Conservation (phyloP, 1,140 invertebrate genomes). For the Trypoxylus dichotomus region DNA sequence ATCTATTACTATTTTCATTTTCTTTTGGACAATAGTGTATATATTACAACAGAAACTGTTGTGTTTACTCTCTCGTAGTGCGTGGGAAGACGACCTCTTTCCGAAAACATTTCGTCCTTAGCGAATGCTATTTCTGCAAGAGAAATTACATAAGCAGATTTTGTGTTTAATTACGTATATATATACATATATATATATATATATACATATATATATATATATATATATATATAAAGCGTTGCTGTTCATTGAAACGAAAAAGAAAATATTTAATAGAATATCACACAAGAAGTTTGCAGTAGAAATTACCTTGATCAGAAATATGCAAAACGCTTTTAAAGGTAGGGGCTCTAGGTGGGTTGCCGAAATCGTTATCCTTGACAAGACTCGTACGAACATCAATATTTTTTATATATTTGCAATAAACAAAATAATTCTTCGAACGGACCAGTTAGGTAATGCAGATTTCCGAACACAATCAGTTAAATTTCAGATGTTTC, state of each 20-base stretch:
- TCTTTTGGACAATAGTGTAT: not conserved
- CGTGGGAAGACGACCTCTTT: no score
- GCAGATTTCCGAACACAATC: no score
- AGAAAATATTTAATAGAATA: not conserved
- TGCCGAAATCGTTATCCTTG: conserved; percentile 11
- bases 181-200: no score
- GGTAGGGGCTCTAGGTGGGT: conserved; percentile 14
- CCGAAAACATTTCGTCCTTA: no score
- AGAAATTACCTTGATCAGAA: conserved; percentile 22
- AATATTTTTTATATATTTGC: conserved; percentile 4
- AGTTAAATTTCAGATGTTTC: not conserved
- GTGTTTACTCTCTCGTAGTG: no score
- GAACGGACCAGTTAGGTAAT: not conserved
- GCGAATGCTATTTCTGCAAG: no score
- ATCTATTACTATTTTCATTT: conserved; percentile 33
- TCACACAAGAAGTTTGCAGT: not conserved
- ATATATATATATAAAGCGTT: no score
- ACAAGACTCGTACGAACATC: not conserved
- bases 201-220: no score
- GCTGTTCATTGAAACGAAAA: not conserved
- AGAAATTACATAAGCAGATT: no score
- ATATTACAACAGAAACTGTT: no score
- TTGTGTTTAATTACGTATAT: no score
- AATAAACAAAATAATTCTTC: not conserved
- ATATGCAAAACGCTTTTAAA: conserved; percentile 13